Base-by-base conservation (phyloP, 1,140 invertebrate species). In the Aleiodes sp. region DNA sequence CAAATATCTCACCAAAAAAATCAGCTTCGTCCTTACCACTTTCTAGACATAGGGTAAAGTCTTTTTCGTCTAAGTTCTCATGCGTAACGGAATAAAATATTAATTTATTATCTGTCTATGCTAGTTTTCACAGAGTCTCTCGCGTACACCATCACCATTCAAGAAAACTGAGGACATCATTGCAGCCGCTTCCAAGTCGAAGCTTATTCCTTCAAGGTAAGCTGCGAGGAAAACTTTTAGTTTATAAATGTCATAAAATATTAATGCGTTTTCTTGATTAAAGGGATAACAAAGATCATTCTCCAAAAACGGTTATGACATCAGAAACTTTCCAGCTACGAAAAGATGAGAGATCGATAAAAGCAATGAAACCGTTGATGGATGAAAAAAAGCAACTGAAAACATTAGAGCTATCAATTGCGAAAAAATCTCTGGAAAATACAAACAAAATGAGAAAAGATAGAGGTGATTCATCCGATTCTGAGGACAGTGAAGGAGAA, bases 121-220 rank as follows among this genome's bases (percentile, higher is more conserved):
- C n/a, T n/a, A n/a, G 83, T 92, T 89, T 78, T 91, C 90, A 19
- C 88, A 88, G 82, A 94, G 92, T 76, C 85, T 94, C 16, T 94
- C 92, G 7, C 88, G 93, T 69, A 94, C 93, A 1, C 92, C 93
- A 19, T 94, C 92, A 19, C 92, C 93, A 52, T 94, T 94, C 82
- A 89, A 93, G 66, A 92, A 93, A 82, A 91, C 91, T 57, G 90
- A 92, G 73, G 92, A 93, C 79, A 89, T 91, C n/a, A 86, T 89
- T 68, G 85, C 83, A 33, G 82, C 80, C 19, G 14, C 66, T 24
- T 64, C 43, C 70, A 86, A 86, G 77, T 24, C 81, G 26, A 84
- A 83, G 71, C 60, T 66, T 21, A 78, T 80, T 57, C 72, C 75
- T 31, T 63, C 75, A n/a, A 84, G 83, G 83, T 85, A 76, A 74